A percentile compares a stretch with the other conserved stretches of the same genome.
phyloP scores from a whole-genome alignment of 2,113 vertebrate genomes.

The Cheirogaleus medius region DNA sequence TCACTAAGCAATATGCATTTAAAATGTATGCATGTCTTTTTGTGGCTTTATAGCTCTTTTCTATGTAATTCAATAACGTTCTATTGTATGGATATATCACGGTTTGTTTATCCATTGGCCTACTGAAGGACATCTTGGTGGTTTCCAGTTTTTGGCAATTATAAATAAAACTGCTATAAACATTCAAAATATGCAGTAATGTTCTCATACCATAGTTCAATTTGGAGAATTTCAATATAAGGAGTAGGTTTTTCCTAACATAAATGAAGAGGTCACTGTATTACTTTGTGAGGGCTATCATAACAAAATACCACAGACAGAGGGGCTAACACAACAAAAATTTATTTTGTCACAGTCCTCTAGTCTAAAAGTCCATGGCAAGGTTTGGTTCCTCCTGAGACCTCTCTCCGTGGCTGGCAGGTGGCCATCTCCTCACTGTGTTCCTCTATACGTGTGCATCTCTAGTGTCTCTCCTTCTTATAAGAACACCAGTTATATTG shows the following conservation, averaged over 20 bases:
- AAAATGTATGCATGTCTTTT: no score
- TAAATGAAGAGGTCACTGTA: neutral
- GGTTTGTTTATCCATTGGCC: no score
- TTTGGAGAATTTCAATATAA: neutral
- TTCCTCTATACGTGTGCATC: neutral
- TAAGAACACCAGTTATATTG: neutral
- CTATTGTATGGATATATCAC: no score
- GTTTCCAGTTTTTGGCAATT: no score
- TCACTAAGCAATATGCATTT: no score
- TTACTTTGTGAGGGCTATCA: neutral
- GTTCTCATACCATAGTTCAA: neutral
- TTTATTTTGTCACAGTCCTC: neutral
- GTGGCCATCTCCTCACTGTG: neutral
- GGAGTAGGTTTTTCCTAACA: neutral
- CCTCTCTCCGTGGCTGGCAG: neutral
- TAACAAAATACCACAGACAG: neutral
- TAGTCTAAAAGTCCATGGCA: neutral
- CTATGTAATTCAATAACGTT: no score
- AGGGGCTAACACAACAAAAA: neutral
- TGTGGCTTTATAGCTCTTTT: no score
- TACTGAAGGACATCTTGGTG: no score
- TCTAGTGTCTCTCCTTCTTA: neutral
- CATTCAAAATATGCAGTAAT: neutral
- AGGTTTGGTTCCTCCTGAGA: neutral
- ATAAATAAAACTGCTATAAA: no score